Percentiles rank a stretch among this genome's conserved stretches.
Evolutionary conservation across 2,888 invertebrate species (phyloP).

Genomic region (Eucriotettix oculatus): DNA sequence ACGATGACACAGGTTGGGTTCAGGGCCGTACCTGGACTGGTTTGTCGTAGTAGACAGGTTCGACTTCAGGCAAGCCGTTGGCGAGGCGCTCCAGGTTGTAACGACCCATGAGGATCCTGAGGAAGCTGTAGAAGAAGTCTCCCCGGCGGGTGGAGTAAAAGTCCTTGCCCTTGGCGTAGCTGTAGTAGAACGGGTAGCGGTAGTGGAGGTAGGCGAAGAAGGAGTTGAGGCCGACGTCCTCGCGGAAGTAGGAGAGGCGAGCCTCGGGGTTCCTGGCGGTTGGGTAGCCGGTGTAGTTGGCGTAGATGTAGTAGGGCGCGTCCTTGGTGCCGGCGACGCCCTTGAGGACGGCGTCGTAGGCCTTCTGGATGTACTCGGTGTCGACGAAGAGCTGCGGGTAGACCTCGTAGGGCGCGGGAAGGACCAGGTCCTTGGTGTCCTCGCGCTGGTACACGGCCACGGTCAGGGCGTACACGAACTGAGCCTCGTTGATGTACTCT

Average conservation of each 20-base stretch:
- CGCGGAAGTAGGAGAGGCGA: conserved; percentile 44
- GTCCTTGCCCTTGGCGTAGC: conserved; percentile 30
- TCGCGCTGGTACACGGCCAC: conserved; percentile 39
- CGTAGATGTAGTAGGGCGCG: background rate
- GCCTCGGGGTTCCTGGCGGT: conserved; percentile 7
- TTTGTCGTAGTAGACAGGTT: conserved; percentile 34
- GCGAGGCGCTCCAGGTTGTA: conserved; percentile 60
- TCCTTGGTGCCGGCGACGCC: background rate
- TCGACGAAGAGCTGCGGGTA: conserved; percentile 46
- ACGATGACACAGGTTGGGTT: no score
- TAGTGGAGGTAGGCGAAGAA: conserved; percentile 48
- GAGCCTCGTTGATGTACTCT: conserved; percentile 40
- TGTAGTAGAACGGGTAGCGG: conserved; percentile 41
- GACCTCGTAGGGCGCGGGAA: conserved; percentile 53
- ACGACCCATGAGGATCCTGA: conserved; percentile 49
- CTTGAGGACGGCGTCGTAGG: conserved; percentile 12
- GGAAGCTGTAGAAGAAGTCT: conserved; percentile 34
- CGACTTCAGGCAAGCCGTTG: conserved; percentile 48
- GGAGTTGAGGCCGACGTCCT: conserved; percentile 49
- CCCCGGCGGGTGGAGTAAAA: conserved; percentile 28
- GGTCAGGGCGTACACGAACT: conserved; percentile 44
- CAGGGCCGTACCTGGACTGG: conserved; percentile 2
- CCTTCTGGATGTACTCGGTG: conserved; percentile 36
- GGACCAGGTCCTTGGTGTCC: conserved; percentile 36
- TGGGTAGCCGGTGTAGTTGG: conserved; percentile 2